phyloP scores from a whole-genome alignment of 2,797 vertebrate genomes.

The Jordanella pulchra region DNA sequence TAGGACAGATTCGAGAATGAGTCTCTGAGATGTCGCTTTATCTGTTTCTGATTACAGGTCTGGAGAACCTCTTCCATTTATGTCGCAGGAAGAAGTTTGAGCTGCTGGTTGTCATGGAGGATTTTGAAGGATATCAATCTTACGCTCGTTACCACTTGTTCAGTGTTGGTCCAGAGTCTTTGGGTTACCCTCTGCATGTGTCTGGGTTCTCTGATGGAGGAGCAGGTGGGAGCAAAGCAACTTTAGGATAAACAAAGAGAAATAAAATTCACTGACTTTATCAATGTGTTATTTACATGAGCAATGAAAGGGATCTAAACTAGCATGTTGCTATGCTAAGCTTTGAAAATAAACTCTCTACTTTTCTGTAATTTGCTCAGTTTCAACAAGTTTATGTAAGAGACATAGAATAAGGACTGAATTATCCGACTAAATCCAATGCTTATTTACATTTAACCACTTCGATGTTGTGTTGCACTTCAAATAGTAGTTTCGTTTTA shows the following conservation, averaged over 20 bases:
- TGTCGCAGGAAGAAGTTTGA: background rate
- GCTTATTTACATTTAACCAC: background rate
- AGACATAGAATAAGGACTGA: background rate
- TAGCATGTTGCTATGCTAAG: background rate
- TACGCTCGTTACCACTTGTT: conserved; percentile 2
- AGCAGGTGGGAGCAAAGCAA: background rate
- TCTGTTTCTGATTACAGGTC: conserved; percentile 1
- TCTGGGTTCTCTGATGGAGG: conserved; percentile 1
- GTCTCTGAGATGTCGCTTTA: background rate
- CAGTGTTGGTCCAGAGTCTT: background rate
- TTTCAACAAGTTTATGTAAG: conserved; percentile 2
- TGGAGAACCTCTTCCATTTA: background rate
- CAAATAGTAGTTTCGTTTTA: background rate
- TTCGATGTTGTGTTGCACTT: background rate
- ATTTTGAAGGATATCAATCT: background rate
- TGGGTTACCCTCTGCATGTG: background rate
- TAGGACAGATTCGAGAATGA: background rate
- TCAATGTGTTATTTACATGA: background rate
- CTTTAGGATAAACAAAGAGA: background rate
- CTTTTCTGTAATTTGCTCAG: background rate
- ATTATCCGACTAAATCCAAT: background rate
- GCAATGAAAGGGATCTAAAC: background rate
- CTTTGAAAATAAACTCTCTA: background rate
- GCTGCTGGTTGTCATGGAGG: conserved; percentile 10
- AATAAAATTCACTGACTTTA: background rate